These are phyloP conservation scores for Andrena marginata DNA, from an alignment of 2,888 invertebrate genomes.

Conservation along the genomic window DNA sequence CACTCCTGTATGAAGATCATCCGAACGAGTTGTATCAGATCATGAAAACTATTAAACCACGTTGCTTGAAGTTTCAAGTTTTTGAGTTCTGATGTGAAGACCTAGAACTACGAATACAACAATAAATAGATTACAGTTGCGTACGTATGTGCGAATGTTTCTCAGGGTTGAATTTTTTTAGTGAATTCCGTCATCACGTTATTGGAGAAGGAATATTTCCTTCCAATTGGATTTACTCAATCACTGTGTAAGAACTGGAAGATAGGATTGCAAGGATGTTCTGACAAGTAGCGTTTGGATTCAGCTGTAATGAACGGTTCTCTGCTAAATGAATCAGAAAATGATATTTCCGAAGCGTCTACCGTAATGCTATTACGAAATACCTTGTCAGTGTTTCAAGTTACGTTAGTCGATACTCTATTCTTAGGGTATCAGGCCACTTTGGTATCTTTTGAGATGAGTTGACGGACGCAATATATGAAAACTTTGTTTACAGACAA, in stretches of 20 bases:
- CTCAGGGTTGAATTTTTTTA: background rate
- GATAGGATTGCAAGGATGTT: background rate
- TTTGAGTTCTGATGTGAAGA: background rate
- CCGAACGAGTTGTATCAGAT: background rate
- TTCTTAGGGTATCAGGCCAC: too few species aligned
- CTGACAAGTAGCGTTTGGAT: conserved; percentile 14
- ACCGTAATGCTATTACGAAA: background rate
- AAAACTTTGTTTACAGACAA: too few species aligned
- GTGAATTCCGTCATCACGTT: background rate
- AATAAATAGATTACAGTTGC: background rate
- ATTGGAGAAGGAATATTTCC: background rate
- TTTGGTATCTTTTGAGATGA: background rate
- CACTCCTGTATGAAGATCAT: background rate
- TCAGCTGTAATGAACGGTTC: conserved; percentile 8
- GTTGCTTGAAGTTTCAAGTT: background rate
- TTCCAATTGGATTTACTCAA: background rate
- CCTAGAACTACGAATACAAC: background rate
- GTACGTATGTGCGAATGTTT: background rate
- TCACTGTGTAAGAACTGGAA: background rate
- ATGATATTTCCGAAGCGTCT: background rate
- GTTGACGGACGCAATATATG: too few species aligned
- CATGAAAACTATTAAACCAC: background rate
- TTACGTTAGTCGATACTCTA: background rate
- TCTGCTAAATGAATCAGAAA: conserved; percentile 14
- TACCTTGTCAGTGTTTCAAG: background rate